phyloP scores from a whole-genome alignment of 1,140 invertebrate species.

The Mylabris phalerata region DNA sequence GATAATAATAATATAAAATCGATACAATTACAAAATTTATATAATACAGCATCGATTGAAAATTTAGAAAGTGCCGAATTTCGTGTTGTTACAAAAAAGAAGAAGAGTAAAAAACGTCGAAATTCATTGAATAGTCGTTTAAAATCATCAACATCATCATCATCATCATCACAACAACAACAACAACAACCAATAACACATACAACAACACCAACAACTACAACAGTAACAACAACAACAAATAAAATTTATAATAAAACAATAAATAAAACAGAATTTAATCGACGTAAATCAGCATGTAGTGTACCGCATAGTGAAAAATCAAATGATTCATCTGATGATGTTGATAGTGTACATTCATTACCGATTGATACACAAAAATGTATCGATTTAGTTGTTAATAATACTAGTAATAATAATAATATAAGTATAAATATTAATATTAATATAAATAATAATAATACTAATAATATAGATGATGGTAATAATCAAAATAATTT shows the following conservation, averaged over 20 bases:
- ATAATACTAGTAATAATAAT: no score
- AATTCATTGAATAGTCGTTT: slow-evolving; percentile 35
- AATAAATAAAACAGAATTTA: no score
- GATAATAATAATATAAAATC: slow-evolving; percentile 12
- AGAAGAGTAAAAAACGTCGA: slow-evolving; percentile 58
- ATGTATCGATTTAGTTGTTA: slow-evolving; percentile 25
- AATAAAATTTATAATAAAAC: no score
- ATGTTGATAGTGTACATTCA: slow-evolving; percentile 66
- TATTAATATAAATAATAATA: slow-evolving; percentile 3
- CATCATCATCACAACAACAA: not conserved
- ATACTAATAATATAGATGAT: no score
- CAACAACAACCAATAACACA: not conserved
- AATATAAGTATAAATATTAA: no score
- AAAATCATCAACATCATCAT: slow-evolving; percentile 2
- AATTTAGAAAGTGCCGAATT: slow-evolving; percentile 53
- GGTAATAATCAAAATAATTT: slow-evolving; percentile 36
- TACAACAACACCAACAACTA: not conserved
- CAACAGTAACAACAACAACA: no score
- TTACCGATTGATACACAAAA: slow-evolving; percentile 55
- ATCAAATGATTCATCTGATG: slow-evolving; percentile 66
- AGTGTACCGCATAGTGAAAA: slow-evolving; percentile 63
- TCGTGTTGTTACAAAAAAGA: slow-evolving; percentile 65
- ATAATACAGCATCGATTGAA: slow-evolving; percentile 39
- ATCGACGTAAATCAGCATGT: slow-evolving; percentile 48
- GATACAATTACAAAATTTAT: slow-evolving; percentile 35